These are phyloP conservation scores for Epsilonema sp. DNA, from an alignment of 2,888 invertebrate species.

Conservation along the genomic window DNA sequence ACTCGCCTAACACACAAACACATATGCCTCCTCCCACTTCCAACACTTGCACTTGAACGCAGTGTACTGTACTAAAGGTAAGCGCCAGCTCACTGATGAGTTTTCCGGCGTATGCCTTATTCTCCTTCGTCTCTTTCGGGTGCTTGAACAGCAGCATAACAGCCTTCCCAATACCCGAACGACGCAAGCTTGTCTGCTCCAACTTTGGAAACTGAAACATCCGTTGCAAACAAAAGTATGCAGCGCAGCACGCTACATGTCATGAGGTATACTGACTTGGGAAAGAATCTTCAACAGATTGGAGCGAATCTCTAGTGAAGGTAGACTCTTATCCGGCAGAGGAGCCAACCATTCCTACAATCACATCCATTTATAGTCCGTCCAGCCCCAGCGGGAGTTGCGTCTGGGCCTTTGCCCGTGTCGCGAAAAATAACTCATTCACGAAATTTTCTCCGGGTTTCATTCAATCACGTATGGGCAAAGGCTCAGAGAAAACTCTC, in stretches of 20 bases:
- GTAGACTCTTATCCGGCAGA: slow-evolving; percentile 85
- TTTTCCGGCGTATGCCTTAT: slow-evolving; percentile 68
- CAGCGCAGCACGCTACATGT: no score
- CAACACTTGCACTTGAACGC: no score
- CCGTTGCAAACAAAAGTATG: no score
- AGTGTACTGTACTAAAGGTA: no score
- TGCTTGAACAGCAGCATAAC: slow-evolving; percentile 99
- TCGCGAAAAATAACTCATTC: no score
- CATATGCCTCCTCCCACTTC: no score
- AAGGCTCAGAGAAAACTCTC: no score
- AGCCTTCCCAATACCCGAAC: slow-evolving; percentile 92
- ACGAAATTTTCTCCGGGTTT: no score
- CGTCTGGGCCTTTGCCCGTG: no score
- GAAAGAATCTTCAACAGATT: slow-evolving; percentile 45
- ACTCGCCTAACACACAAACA: slow-evolving; percentile 41
- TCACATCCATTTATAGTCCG: no score
- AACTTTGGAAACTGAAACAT: slow-evolving; percentile 49
- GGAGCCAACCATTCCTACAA: slow-evolving; percentile 95
- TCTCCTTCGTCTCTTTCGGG: slow-evolving; percentile 80
- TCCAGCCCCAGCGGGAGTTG: no score
- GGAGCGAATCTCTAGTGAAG: slow-evolving; percentile 76
- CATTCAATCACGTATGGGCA: background rate
- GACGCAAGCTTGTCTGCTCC: slow-evolving; percentile 69
- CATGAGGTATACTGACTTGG: no score
- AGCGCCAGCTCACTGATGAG: slow-evolving; percentile 61